Percentiles rank a stretch among this genome's conserved stretches.
These are phyloP conservation scores for Mionectes olivaceus DNA, from an alignment of 2,797 vertebrate species.

Conservation along the genomic window DNA sequence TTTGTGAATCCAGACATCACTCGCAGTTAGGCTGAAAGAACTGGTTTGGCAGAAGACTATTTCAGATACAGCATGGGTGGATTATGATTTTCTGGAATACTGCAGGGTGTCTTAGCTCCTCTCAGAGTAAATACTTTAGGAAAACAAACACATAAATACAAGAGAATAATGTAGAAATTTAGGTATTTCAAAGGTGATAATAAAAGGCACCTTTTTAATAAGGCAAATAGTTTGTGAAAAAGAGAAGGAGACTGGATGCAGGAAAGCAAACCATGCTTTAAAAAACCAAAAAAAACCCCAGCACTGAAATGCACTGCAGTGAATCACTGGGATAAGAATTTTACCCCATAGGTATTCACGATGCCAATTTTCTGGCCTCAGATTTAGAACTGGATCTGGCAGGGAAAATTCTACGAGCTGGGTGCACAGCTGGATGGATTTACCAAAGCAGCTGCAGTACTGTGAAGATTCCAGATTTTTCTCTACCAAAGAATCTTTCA, in stretches of 20 bases:
- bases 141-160: not conserved
- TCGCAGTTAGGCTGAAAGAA: not conserved
- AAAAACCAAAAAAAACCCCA: not conserved
- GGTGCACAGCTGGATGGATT: not conserved
- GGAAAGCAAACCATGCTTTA: not conserved
- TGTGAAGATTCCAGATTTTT: not conserved
- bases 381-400: not conserved
- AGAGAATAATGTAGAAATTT: not conserved
- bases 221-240: not conserved
- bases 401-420: not conserved
- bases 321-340: not conserved
- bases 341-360: not conserved
- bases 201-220: not conserved
- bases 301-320: not conserved
- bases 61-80: not conserved
- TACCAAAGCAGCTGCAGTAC: not conserved
- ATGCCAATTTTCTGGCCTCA: not conserved
- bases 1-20: not conserved
- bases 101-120: not conserved
- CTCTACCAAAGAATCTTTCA: not conserved
- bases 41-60: not conserved
- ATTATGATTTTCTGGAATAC: not conserved
- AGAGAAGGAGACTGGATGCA: not conserved
- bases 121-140: not conserved
- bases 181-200: not conserved